Conservation (phyloP, 2,113 vertebrate genomes). For the Ranitomeya variabilis region DNA sequence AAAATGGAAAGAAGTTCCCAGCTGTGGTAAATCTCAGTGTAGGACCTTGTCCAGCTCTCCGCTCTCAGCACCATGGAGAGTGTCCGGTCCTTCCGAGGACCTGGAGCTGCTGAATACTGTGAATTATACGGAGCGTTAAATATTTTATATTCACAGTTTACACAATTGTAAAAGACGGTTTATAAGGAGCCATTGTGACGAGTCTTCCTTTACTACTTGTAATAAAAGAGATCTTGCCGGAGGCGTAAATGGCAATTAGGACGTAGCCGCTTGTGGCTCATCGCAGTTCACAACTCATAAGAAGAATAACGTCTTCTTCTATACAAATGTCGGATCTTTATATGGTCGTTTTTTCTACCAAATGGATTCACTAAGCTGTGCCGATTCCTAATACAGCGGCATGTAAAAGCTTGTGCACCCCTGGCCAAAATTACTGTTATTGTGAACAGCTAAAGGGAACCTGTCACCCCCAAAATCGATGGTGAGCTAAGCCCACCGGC, state of each 20-base stretch:
- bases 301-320: not conserved
- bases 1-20: not conserved
- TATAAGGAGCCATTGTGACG: not conserved
- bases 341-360: not conserved
- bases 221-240: not conserved
- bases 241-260: not conserved
- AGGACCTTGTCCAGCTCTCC: not conserved
- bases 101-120: not conserved
- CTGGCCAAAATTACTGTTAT: too few species aligned
- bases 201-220: not conserved
- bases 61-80: conserved; percentile 6
- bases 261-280: not conserved
- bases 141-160: conserved; percentile 18
- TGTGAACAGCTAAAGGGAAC: too few species aligned
- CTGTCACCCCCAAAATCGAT: too few species aligned
- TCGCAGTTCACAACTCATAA: not conserved
- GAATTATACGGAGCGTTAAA: not conserved
- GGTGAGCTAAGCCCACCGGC: too few species aligned
- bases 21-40: not conserved
- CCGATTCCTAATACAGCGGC: too few species aligned
- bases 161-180: not conserved
- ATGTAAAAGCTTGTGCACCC: too few species aligned
- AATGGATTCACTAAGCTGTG: not conserved
- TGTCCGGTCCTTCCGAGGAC: not conserved
- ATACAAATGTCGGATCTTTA: not conserved